Evolutionary conservation across 2,797 vertebrate genomes (phyloP).

Genomic region (Xerus rutilus): DNA sequence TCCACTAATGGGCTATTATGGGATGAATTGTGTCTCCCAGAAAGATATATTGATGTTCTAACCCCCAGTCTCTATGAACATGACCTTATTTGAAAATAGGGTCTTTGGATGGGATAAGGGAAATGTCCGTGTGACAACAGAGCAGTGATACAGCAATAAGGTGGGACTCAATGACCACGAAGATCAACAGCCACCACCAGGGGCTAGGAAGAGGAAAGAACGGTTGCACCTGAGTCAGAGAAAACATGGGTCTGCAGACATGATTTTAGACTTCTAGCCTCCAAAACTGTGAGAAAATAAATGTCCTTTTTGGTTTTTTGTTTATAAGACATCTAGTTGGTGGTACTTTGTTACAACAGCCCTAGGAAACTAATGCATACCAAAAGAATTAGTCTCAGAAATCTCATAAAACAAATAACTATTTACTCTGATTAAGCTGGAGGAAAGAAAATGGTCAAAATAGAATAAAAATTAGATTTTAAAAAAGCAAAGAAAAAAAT

Average conservation of each 20-base stretch:
- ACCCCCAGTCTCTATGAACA: background rate
- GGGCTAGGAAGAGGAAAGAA: background rate
- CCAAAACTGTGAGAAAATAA: background rate
- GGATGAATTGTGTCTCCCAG: background rate
- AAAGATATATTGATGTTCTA: background rate
- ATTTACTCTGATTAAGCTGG: background rate
- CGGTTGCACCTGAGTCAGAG: background rate
- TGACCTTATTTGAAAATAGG: slow-evolving; percentile 9
- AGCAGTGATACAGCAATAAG: background rate
- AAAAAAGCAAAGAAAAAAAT: background rate
- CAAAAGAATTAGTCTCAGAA: background rate
- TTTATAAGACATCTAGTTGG: background rate
- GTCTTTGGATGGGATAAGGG: background rate
- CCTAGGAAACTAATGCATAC: background rate
- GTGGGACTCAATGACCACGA: background rate
- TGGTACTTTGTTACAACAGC: background rate
- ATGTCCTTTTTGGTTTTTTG: background rate
- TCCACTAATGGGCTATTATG: background rate
- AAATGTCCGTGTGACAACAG: background rate
- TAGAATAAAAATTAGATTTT: background rate
- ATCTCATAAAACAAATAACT: background rate
- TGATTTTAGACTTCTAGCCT: background rate
- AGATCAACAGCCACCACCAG: background rate
- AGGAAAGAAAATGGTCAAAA: slow-evolving; percentile 44
- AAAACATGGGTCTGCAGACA: background rate